Base-by-base conservation (phyloP, 53 echinoderm and acorn worm species). In the Holothuria scabra region DNA sequence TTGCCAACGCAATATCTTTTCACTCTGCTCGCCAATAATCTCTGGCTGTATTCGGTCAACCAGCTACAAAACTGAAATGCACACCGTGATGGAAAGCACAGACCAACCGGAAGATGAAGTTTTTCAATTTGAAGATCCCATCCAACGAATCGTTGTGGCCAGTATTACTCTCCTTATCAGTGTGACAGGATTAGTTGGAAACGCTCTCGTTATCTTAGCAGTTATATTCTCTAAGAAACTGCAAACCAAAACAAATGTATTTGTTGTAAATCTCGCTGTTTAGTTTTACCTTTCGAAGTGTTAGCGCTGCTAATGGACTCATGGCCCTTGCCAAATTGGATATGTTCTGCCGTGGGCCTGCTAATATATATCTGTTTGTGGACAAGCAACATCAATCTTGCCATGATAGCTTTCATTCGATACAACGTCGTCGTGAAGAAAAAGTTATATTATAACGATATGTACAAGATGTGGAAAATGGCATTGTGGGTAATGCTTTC, bases 201-300 rank as follows among this genome's bases (percentile, higher is more conserved):
- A 95, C 60, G 85, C 84, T 46, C 69, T 95, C 52, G 84, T 89
- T 56, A 89, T 92, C 67, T 29, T 92, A 8, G 92, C 95, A 41
- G 90, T 95, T 8, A 20, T 85, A 33, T 59, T 95, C 30, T 90
- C 92, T 70, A 85, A 90, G 48, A 90, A 88, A 60, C 88, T 95
- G 10, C 83, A 92, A 12, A 95, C 92, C 25, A 88, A 87, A 61
- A 95, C 95, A 63, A 95, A 95, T 26, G 95, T 92, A 13, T 95
- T 92, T 74, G 95, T 95, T 28, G 90, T 90, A 82, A 95, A 95
- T 71, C 86, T 95, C n/a, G 95, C 95, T 0, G 56, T 32, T 74
- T 76, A 21, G 60, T 74, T 9, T 65, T 95, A 63, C 92, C 92
- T 0, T 92, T 81, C 67, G 87, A 90, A 56, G 86, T 80, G 0